These are phyloP conservation scores for Muschampia plurimacula DNA, from an alignment of 2,888 invertebrate genomes.

Conservation along the genomic window DNA sequence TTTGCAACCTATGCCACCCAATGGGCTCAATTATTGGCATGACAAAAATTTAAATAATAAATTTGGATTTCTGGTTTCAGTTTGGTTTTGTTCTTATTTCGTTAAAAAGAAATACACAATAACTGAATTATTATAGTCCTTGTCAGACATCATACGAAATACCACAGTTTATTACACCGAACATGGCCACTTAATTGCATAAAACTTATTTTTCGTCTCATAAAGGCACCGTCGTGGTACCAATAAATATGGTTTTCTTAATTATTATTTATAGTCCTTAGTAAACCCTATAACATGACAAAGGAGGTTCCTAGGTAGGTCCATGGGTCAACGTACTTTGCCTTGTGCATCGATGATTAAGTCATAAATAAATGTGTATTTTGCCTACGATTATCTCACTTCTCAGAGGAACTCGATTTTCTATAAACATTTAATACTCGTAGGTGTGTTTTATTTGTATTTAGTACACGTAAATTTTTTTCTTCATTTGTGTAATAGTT, in stretches of 20 bases:
- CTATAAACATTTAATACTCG: no score
- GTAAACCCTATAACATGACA: slow-evolving; percentile 1
- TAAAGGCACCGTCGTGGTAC: background rate
- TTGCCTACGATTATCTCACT: background rate
- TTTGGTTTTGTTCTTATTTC: no score
- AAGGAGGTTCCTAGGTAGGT: background rate
- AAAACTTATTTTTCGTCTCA: background rate
- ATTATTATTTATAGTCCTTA: slow-evolving; percentile 6
- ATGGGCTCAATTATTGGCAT: no score
- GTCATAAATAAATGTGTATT: background rate
- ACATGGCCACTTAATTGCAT: background rate
- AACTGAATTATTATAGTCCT: background rate
- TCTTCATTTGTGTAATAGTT: no score
- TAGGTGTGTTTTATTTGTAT: no score
- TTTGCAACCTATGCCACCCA: no score
- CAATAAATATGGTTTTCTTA: background rate
- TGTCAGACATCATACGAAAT: slow-evolving; percentile 1
- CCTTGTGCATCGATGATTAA: background rate
- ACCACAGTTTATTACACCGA: background rate
- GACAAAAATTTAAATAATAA: no score
- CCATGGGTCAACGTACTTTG: background rate
- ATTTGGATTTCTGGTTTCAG: no score
- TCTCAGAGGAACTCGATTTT: background rate
- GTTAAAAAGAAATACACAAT: no score
- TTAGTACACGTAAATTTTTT: no score